Percentiles rank a stretch among this genome's conserved stretches.
These are phyloP conservation scores for Rhaphigaster nebulosa DNA, from an alignment of 2,888 invertebrate species.

Conservation along the genomic window DNA sequence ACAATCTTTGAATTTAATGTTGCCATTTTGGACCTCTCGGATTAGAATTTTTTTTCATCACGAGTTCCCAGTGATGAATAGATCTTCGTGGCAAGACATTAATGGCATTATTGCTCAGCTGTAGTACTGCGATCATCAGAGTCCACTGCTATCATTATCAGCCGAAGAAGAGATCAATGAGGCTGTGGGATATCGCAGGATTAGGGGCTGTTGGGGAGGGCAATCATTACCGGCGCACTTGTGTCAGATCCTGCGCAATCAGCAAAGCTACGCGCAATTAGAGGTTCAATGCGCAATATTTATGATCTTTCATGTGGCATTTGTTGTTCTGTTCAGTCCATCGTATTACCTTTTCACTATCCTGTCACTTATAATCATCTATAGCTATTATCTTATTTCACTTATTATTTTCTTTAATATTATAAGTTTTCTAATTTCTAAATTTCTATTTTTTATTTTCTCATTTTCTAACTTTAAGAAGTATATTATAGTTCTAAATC, in stretches of 20 bases:
- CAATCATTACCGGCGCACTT: background rate
- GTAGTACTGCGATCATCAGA: background rate
- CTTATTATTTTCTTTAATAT: too few relatives aligned
- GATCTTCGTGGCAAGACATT: background rate
- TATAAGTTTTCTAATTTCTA: too few relatives aligned
- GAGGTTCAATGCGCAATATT: background rate
- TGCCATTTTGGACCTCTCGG: too few relatives aligned
- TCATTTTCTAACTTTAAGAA: too few relatives aligned
- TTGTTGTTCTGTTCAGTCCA: background rate
- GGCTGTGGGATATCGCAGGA: background rate
- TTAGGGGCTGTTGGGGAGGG: background rate
- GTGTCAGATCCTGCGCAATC: slow-evolving; percentile 23
- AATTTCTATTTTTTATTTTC: too few relatives aligned
- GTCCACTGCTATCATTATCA: slow-evolving; percentile 1
- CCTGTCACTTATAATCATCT: too few relatives aligned
- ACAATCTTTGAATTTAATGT: too few relatives aligned
- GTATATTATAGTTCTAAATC: too few relatives aligned
- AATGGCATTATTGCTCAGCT: background rate
- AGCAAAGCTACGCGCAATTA: background rate
- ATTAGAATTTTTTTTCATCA: too few relatives aligned
- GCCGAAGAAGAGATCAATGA: background rate
- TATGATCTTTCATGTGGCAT: background rate
- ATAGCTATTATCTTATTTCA: too few relatives aligned
- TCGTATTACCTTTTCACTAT: background rate
- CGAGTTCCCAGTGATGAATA: background rate